Percentiles rank a stretch among this genome's conserved stretches.
Conservation (phyloP, 2,888 invertebrate species). For the Dorcus hopei region DNA sequence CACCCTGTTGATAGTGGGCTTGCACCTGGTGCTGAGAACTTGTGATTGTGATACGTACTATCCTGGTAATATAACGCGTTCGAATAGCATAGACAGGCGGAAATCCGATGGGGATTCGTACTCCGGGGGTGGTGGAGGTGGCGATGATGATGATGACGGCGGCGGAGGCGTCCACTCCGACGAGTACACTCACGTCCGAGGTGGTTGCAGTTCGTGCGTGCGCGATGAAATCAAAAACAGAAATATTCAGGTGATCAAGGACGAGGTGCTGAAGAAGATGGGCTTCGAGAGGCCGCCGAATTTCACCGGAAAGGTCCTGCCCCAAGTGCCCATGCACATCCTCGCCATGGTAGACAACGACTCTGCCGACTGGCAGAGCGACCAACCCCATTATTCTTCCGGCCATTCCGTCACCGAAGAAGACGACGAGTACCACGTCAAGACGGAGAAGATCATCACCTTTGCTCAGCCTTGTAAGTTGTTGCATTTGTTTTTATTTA, state of each 20-base stretch:
- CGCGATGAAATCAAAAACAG: conserved; percentile 57
- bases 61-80: background rate
- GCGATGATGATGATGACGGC: background rate
- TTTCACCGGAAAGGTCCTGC: conserved; percentile 57
- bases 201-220: conserved; percentile 55
- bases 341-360: conserved; percentile 42
- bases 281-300: conserved; percentile 56
- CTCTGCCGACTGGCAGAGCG: conserved; percentile 43
- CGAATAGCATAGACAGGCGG: conserved; percentile 7
- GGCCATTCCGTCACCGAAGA: conserved; percentile 55
- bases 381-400: conserved; percentile 46
- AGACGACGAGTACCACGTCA: conserved; percentile 65
- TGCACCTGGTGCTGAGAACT: conserved; percentile 10
- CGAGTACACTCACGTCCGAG: conserved; percentile 30
- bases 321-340: conserved; percentile 53
- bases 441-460: conserved; percentile 65
- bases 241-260: conserved; percentile 59
- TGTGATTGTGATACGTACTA: background rate
- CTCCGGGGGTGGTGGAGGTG: background rate
- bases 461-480: conserved; percentile 59
- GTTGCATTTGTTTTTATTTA: conserved; percentile 24
- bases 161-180: conserved; percentile 7
- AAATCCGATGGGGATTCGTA: background rate
- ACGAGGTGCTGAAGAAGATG: conserved; percentile 58
- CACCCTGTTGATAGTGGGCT: background rate